These are phyloP conservation scores for Mechanitis messenoides DNA, from an alignment of 2,888 invertebrate species.

Conservation along the genomic window DNA sequence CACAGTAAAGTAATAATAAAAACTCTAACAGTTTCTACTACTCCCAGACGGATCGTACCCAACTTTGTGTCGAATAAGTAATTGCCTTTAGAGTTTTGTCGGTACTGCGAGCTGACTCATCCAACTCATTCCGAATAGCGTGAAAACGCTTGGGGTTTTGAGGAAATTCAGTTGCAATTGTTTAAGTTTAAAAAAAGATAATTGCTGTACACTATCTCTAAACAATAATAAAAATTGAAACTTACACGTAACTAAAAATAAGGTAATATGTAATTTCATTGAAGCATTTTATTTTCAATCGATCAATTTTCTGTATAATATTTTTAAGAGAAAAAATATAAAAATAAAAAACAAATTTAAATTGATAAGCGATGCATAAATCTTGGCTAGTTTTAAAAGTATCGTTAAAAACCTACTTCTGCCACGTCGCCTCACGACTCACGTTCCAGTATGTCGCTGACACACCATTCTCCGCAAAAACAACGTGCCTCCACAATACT, in stretches of 20 bases:
- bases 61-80: constrained; percentile 56
- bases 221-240: constrained; percentile 9
- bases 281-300: constrained; percentile 2
- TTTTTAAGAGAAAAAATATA: background rate
- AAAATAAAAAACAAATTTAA: constrained; percentile 10
- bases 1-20: constrained; percentile 6
- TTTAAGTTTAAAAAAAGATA: background rate
- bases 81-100: constrained; percentile 60
- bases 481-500: constrained; percentile 67
- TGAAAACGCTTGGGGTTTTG: constrained; percentile 11
- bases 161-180: too few relatives aligned
- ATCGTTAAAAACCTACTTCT: constrained; percentile 45
- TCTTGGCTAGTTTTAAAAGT: constrained; percentile 41
- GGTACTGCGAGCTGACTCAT: constrained; percentile 51
- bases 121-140: constrained; percentile 15
- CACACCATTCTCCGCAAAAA: constrained; percentile 66
- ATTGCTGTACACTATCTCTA: background rate
- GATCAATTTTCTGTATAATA: background rate
- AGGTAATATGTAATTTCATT: background rate
- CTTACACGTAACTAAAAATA: background rate
- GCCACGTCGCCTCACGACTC: constrained; percentile 40
- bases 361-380: constrained; percentile 38
- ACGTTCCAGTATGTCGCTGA: constrained; percentile 52
- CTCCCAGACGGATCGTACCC: constrained; percentile 45
- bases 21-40: constrained; percentile 30